A percentile compares a stretch with the other conserved stretches of the same genome.
Conservation (phyloP, 2,797 vertebrate species). For the Tenualosa ilisha region DNA sequence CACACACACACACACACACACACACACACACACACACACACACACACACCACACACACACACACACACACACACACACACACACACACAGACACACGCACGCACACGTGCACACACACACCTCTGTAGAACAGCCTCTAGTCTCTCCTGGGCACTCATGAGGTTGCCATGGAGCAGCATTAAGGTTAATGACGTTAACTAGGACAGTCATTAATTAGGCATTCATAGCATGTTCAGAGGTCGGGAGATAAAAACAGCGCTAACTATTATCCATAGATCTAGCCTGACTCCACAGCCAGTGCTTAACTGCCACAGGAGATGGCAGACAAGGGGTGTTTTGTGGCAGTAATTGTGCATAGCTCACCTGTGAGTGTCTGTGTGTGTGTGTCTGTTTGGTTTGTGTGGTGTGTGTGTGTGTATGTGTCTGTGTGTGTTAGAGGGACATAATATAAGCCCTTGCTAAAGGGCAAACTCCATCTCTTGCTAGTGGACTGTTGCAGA, state of each 20-base stretch:
- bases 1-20: neutral
- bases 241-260: neutral
- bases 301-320: neutral
- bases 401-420: neutral
- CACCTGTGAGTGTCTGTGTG: neutral
- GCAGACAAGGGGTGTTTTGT: neutral
- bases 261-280: neutral
- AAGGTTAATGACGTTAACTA: conserved; percentile 21
- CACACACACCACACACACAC: neutral
- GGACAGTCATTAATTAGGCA: conserved; percentile 23
- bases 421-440: neutral
- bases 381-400: neutral
- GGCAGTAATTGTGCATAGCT: neutral
- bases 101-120: neutral
- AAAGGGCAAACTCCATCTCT: neutral
- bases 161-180: neutral
- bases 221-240: conserved; percentile 13
- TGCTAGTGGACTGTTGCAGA: neutral
- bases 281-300: neutral
- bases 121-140: neutral
- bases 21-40: neutral
- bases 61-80: neutral
- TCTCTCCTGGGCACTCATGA: neutral
- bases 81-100: neutral
- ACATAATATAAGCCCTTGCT: neutral